Base-by-base conservation (phyloP, 2,888 invertebrate species). In the Drosophila macrospina region DNA sequence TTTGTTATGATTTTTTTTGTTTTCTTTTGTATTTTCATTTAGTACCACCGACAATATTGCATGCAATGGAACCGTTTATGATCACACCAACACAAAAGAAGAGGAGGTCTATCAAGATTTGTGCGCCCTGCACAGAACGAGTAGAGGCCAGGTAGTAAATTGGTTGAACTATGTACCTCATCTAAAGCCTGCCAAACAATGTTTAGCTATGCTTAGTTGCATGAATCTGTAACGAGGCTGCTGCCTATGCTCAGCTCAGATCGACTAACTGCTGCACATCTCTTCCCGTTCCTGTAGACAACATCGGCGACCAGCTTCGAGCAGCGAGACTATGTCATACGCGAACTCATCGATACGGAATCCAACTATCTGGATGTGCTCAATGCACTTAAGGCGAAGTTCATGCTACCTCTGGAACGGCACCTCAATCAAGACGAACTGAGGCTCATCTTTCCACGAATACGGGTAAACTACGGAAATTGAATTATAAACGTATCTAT, bases 71-170 rank as follows among this genome's bases (percentile, higher is more conserved):
- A 90, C 90, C 74, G 91, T 88, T 78, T 91, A 92, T 82, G 92
- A 92, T 80, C 91, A 90, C 75, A 89, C 89, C 78, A 92, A 92
- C 84, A 91, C 92, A 75, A 95, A 95, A 93, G 96, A 96, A 92
- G 98, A 98, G 93, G 97, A 97, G 93, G 97, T 98, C 93, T 98
- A 98, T 94, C 97, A 98, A 93, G 98, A 98, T 94, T 94, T 98
- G 91, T 97, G 97, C 94, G 95, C 95, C 86, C 94, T 96, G 91
- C 94, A 94, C 93, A 93, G 92, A 88, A 92, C 93, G 82, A 92
- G 92, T 87, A 92, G 93, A 91, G 93, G 93, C 89, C 93, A 93
- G 92, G 93, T 93, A 92, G 90, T 77, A 79, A 64, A 45, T 59
- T 64, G 59, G 48, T 74, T 75, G 13, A 56, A 45, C 28, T 41